Conservation (phyloP, 2,888 invertebrate genomes). For the Exephanes ischioxanthus region DNA sequence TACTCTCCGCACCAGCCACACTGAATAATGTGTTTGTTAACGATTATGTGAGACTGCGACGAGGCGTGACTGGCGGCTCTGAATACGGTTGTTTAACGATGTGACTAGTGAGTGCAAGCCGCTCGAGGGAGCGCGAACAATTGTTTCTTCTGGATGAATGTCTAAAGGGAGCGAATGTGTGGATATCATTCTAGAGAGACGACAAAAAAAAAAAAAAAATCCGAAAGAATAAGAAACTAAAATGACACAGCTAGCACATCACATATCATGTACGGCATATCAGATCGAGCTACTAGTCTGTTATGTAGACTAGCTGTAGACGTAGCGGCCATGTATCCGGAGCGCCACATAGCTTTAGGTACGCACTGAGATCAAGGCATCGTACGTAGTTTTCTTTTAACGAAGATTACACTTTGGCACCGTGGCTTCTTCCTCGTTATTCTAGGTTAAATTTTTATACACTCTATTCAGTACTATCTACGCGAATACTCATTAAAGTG, state of each 20-base stretch:
- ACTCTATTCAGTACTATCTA: neutral
- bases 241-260: slow-evolving; percentile 77
- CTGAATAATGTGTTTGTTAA: slow-evolving; percentile 28
- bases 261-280: slow-evolving; percentile 83
- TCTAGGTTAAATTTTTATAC: neutral
- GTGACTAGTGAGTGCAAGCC: slow-evolving; percentile 15
- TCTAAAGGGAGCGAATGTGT: slow-evolving; percentile 29
- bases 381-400: slow-evolving; percentile 77
- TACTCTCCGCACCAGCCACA: slow-evolving; percentile 31
- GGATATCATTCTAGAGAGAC: slow-evolving; percentile 49
- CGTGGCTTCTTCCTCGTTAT: neutral
- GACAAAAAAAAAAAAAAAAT: slow-evolving; percentile 42
- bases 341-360: slow-evolving; percentile 84
- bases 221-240: slow-evolving; percentile 53
- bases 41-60: slow-evolving; percentile 34
- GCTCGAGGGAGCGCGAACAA: slow-evolving; percentile 45
- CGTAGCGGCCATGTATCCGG: slow-evolving; percentile 83
- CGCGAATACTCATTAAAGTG: slow-evolving; percentile 5
- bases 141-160: slow-evolving; percentile 29
- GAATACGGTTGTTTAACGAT: slow-evolving; percentile 74
- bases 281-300: slow-evolving; percentile 82
- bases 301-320: slow-evolving; percentile 84
- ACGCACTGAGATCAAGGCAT: slow-evolving; percentile 83
- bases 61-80: slow-evolving; percentile 71
- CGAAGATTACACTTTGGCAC: slow-evolving; percentile 54